Percentiles rank a stretch among this genome's conserved stretches.
phyloP scores from a whole-genome alignment of 2,888 invertebrate species.

The Drosophila eohydei region DNA sequence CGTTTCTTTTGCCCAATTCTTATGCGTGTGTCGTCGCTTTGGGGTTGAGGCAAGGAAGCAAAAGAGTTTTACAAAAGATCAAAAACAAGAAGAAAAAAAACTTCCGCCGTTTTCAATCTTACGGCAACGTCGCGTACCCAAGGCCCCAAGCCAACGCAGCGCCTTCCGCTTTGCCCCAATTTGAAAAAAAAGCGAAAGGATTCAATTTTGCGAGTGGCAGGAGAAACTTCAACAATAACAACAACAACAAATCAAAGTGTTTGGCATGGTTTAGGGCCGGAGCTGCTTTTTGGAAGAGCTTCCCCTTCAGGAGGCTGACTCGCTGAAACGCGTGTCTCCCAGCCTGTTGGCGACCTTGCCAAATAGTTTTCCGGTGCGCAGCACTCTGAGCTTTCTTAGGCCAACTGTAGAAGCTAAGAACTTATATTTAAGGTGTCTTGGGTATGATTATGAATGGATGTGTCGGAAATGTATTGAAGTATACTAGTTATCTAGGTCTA shows the following conservation, averaged over 20 bases:
- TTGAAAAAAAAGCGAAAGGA: constrained; percentile 66
- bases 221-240: constrained; percentile 48
- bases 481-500: neutral
- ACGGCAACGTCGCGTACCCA: constrained; percentile 36
- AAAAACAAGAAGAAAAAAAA: constrained; percentile 56
- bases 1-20: constrained; percentile 31
- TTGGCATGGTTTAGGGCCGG: neutral
- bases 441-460: neutral
- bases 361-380: constrained; percentile 38
- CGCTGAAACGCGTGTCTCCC: neutral
- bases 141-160: neutral
- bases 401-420: neutral
- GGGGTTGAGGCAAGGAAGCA: constrained; percentile 11
- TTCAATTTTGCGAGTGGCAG: constrained; percentile 62
- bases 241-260: constrained; percentile 67
- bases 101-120: constrained; percentile 62
- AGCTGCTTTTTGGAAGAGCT: neutral
- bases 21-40: constrained; percentile 14
- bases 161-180: neutral
- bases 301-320: too few relatives aligned
- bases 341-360: constrained; percentile 33
- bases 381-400: neutral
- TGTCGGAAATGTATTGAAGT: neutral
- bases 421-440: neutral
- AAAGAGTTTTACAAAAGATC: constrained; percentile 68